Conservation (phyloP, 2,797 vertebrate species). For the Stomatorhinus walkeri region DNA sequence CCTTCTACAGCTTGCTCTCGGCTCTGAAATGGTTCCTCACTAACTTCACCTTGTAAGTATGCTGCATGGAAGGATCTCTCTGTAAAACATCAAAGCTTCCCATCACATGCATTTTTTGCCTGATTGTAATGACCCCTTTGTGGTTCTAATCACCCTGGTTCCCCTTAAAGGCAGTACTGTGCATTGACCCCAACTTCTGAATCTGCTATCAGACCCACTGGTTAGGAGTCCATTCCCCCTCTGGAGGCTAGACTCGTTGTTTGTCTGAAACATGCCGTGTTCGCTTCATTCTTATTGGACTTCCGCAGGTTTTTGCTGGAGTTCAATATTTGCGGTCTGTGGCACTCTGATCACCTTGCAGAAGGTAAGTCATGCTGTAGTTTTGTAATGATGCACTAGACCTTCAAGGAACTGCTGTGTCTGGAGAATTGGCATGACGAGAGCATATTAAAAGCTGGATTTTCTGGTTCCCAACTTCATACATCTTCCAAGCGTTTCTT, state of each 20-base stretch:
- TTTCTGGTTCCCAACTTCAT: not conserved
- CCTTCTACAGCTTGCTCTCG: constrained; percentile 47
- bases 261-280: not conserved
- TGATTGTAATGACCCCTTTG: not conserved
- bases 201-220: not conserved
- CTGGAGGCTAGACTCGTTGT: not conserved
- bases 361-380: constrained; percentile 51
- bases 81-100: not conserved
- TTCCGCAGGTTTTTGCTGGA: constrained; percentile 54
- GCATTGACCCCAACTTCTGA: not conserved
- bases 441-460: not conserved
- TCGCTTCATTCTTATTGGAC: not conserved
- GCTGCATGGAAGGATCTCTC: constrained; percentile 13
- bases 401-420: not conserved
- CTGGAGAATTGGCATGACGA: not conserved
- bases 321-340: constrained; percentile 62
- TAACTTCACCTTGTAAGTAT: constrained; percentile 59
- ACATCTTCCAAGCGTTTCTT: not conserved
- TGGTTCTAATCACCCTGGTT: not conserved
- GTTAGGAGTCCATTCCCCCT: not conserved
- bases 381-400: not conserved
- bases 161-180: not conserved
- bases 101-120: not conserved
- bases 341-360: constrained; percentile 61
- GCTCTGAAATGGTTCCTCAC: constrained; percentile 56